phyloP scores from a whole-genome alignment of 2,888 invertebrate genomes.

The Tinea trinotella region DNA sequence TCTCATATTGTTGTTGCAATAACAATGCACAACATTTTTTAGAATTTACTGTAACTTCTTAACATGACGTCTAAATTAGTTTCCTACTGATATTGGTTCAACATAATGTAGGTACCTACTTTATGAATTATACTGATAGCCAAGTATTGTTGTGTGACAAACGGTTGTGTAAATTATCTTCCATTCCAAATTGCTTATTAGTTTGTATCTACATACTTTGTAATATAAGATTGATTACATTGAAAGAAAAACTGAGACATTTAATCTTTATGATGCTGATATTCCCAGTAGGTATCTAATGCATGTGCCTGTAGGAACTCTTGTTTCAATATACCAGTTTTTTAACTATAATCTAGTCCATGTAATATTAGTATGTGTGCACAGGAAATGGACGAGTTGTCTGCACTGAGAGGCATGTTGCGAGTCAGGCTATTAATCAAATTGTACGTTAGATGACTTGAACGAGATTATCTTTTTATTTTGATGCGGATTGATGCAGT shows the following conservation, averaged over 20 bases:
- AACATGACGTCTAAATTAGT: not conserved
- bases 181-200: not conserved
- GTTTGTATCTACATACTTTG: not conserved
- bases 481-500: conserved; percentile 11
- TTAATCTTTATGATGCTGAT: not conserved
- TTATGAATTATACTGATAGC: not conserved
- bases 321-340: conserved; percentile 1
- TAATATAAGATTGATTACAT: not conserved
- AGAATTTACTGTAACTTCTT: not conserved
- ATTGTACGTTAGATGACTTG: conserved; percentile 14
- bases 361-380: conserved; percentile 16
- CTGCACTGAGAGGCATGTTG: conserved; percentile 12
- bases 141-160: not conserved
- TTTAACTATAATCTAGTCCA: conserved; percentile 17
- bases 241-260: not conserved
- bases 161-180: not conserved
- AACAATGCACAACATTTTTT: conserved; percentile 15
- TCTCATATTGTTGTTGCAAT: not conserved
- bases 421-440: conserved; percentile 15
- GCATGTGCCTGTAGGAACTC: not conserved
- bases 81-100: not conserved
- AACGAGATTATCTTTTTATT: conserved; percentile 8
- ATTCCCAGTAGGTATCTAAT: not conserved
- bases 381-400: conserved; percentile 16
- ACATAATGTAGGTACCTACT: not conserved